Percentiles rank a stretch among this genome's conserved stretches.
Conservation (phyloP, 2,113 vertebrate species). For the Pelusios castaneus region DNA sequence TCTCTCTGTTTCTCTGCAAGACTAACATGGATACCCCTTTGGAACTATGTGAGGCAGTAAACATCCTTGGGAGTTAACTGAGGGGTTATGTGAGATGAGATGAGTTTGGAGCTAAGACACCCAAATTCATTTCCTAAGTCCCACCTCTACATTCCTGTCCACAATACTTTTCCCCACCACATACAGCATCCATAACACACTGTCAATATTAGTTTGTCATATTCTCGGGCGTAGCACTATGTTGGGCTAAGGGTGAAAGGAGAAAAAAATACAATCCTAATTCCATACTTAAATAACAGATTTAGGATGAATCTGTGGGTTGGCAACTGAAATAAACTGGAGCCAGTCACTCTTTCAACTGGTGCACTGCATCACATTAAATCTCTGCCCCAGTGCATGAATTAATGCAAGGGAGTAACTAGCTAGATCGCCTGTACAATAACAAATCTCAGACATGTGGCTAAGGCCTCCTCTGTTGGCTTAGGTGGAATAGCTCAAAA, state of each 20-base stretch:
- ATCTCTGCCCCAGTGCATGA: neutral
- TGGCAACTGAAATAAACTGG: neutral
- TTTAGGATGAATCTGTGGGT: neutral
- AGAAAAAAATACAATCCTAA: neutral
- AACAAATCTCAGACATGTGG: neutral
- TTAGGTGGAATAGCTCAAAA: neutral
- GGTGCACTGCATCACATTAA: too few species aligned
- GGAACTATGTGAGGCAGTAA: too few species aligned
- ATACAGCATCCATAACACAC: neutral
- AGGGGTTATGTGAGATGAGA: accelerated
- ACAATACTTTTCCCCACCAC: neutral
- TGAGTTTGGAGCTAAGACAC: neutral
- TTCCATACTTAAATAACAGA: neutral
- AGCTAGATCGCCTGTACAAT: neutral
- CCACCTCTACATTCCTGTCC: neutral
- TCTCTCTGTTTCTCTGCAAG: too few species aligned
- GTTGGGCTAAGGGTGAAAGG: neutral
- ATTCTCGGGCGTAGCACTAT: neutral
- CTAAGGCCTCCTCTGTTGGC: too few species aligned
- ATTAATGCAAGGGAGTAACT: too few species aligned
- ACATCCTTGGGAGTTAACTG: accelerated
- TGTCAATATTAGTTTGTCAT: neutral
- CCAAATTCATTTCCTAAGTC: too few species aligned
- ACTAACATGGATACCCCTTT: too few species aligned
- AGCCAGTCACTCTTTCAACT: neutral